These are phyloP conservation scores for Gallinago undulata DNA, from an alignment of 2,113 vertebrate genomes.

Conservation along the genomic window DNA sequence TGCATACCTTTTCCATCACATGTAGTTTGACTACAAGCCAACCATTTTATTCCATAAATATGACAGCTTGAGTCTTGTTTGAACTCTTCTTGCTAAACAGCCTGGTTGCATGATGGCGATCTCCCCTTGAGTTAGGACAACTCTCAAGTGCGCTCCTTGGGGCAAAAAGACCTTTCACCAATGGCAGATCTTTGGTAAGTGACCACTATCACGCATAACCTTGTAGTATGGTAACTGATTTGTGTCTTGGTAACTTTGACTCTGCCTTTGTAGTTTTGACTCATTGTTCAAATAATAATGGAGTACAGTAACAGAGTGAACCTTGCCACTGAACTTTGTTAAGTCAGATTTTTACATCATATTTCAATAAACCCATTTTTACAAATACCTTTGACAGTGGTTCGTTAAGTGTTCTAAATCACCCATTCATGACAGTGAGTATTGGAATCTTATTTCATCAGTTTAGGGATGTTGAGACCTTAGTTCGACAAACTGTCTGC, in stretches of 20 bases:
- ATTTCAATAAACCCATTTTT: background rate
- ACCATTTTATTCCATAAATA: background rate
- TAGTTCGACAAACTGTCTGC: background rate
- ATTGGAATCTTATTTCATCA: background rate
- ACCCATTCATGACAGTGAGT: background rate
- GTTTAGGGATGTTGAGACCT: background rate
- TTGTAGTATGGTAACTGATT: background rate
- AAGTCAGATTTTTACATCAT: background rate
- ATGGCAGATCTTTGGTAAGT: background rate
- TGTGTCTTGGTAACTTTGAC: background rate
- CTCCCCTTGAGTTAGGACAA: background rate
- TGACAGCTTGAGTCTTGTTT: background rate
- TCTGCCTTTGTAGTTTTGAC: background rate
- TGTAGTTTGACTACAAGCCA: background rate
- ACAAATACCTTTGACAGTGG: background rate
- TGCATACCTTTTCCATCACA: background rate
- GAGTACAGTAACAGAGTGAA: background rate
- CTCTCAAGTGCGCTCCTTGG: background rate
- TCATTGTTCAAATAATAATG: background rate
- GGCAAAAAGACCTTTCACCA: background rate
- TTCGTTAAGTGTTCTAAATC: background rate
- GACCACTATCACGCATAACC: rapidly evolving
- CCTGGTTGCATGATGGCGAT: background rate
- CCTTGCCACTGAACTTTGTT: background rate
- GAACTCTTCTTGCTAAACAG: background rate